Base-by-base conservation (phyloP, 1,140 invertebrate species). In the Drosophila athabasca region DNA sequence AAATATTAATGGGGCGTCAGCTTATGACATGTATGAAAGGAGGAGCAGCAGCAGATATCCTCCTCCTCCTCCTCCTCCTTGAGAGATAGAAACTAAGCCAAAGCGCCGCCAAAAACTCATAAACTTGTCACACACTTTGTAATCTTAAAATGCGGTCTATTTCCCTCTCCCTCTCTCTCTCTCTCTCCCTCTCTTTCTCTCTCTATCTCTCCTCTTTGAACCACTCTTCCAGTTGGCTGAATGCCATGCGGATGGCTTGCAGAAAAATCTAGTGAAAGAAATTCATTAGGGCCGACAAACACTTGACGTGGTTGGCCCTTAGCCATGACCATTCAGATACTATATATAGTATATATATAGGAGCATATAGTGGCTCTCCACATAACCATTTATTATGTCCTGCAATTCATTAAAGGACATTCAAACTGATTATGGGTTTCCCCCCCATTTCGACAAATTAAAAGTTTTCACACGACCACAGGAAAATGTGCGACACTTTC, bases 51-150 rank as follows among this genome's bases (percentile, higher is more conserved):
- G 9, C 17, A 19, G 19, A 58, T 13, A 31, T 50, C 26, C 8
- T 26, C 45, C n/a, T 49, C 17, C 8, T 26, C 45, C n/a, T 49
- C 17, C 17, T 49, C 31, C 9, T 48, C 5, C 24, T 8, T 26
- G 24, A 39, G 35, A n/a, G n/a, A n/a, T n/a, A n/a, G n/a, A 54
- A 49, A 51, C 35, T 62, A 55, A 72, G 72, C 72, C 81, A 66
- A 58, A 69, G 76, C 52, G 76, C 81, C 81, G 81, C 82, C 81
- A 80, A 85, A 85, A 85, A 87, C 64, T 80, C 81, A 77, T 85
- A 85, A 85, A 85, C 77, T 85, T 81, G 82, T 81, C 81, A 85
- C 68, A 85, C 81, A 84, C 68, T 84, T 84, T 80, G 80, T 76
- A 84, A 84, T 80, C 80, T 79, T 50, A 62, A 65, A 76, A 76